Evolutionary conservation across 1,140 invertebrate species (phyloP).

Genomic region (Caerostris extrusa): DNA sequence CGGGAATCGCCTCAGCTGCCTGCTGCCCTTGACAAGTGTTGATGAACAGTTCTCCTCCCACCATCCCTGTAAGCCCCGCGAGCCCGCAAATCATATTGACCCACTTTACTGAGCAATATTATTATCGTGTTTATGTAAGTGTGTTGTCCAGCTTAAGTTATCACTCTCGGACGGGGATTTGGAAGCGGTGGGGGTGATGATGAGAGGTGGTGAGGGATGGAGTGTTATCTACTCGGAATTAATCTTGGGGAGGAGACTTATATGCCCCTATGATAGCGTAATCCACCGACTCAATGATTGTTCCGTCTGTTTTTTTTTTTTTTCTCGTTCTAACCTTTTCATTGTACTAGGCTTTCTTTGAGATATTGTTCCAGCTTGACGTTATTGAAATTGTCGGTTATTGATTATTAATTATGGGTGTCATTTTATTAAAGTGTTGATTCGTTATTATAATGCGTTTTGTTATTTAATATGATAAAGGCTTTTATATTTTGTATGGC

Average conservation of each 20-base stretch:
- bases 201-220: not conserved
- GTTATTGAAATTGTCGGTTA: not conserved
- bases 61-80: not conserved
- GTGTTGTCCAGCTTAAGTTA: conserved; percentile 51
- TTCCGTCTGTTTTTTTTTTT: not conserved
- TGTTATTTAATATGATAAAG: no score
- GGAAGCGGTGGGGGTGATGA: not conserved
- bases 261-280: not conserved
- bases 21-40: conserved; percentile 25
- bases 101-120: conserved; percentile 41
- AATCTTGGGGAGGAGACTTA: conserved; percentile 8
- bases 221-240: conserved; percentile 27
- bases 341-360: not conserved
- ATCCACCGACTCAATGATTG: conserved; percentile 3
- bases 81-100: conserved; percentile 49
- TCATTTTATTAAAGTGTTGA: no score
- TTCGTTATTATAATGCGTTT: no score
- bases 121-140: conserved; percentile 47
- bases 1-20: conserved; percentile 25
- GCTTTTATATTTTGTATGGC: no score
- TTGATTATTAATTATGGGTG: not conserved
- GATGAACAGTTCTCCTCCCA: conserved; percentile 34
- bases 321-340: not conserved
- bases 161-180: conserved; percentile 41
- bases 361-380: not conserved